phyloP scores from a whole-genome alignment of 2,888 invertebrate species.

The Epirrhoe tristata region DNA sequence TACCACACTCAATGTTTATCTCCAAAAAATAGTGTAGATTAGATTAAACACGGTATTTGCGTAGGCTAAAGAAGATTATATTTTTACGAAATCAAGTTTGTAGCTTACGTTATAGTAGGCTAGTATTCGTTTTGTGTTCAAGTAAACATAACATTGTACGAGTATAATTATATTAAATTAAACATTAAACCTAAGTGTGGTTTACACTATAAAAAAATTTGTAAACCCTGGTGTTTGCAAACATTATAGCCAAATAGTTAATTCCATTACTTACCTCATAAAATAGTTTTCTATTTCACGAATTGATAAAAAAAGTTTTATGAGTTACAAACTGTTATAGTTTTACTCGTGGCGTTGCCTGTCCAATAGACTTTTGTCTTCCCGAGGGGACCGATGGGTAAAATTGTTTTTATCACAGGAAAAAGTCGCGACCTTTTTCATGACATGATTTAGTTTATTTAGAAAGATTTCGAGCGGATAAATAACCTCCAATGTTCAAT shows the following conservation, averaged over 20 bases:
- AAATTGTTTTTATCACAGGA: conserved; percentile 28
- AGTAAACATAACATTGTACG: too few species aligned
- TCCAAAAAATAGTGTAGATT: too few species aligned
- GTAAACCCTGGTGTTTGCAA: neutral
- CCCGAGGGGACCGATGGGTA: conserved; percentile 23
- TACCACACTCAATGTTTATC: too few species aligned
- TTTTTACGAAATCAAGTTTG: too few species aligned
- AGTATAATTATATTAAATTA: too few species aligned
- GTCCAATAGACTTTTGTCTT: conserved; percentile 27
- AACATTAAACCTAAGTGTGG: too few species aligned
- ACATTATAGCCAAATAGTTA: conserved; percentile 1
- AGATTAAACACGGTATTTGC: too few species aligned
- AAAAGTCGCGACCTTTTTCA: conserved; percentile 19
- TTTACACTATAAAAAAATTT: neutral
- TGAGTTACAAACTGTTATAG: conserved; percentile 17
- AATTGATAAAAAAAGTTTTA: conserved; percentile 30
- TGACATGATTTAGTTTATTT: conserved; percentile 6
- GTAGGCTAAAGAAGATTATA: too few species aligned
- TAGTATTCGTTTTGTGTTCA: too few species aligned
- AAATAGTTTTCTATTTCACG: conserved; percentile 30
- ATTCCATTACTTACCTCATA: conserved; percentile 1
- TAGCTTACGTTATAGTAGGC: too few species aligned
- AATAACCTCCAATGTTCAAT: conserved; percentile 2
- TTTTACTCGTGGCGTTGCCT: conserved; percentile 23
- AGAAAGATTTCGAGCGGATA: conserved; percentile 5